Evolutionary conservation across 2,888 invertebrate genomes (phyloP), one percentile per base, ranked within the genome.

Genomic region (Epirrhoe alternata): DNA sequence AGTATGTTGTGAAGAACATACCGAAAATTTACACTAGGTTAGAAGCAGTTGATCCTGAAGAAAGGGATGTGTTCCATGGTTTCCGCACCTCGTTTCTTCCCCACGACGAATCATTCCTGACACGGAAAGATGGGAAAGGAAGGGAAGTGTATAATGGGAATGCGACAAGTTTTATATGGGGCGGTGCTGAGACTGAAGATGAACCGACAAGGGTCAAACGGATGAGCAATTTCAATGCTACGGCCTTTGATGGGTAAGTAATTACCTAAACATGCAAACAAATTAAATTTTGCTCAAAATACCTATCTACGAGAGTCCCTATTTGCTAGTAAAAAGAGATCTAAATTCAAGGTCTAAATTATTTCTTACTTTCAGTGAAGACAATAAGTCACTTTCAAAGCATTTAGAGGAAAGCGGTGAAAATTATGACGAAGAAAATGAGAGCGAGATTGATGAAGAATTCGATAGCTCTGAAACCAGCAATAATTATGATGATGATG

Each of bases 61-160:
- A 95, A 66, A 87, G 94, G 60, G 94, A 95, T 54, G 87, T 95
- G 0, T 93, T 95, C 77, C 91, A 94, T 72, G 95, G 95, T 70
- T 94, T 94, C 59, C 93, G 94, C 54, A 96, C 95, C 0, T 95
- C 95, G 14, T 96, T 95, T 75, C 82, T 95, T 50, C 95, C 96
- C 0, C 85, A 88, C 0, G 94, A 94, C 61, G 92, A 93, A 52
- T 85, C 94, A 50, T 84, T 91, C 50, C 82, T 94, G 42, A 92
- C 94, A 42, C 81, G 79, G 14, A 78, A 71, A 14, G 63, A 82
- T 59, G 72, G 73, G 0, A 74, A 77, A 35, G 61, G 71, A 6
- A 81, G 80, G 59, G 85, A 84, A 30, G 58, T 77, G 17, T 81
- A 81, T 52, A 81, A 86, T 65, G 86, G 77, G 14, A 87, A 88